Evolutionary conservation across 2,113 vertebrate species (phyloP), one percentile per base, ranked within the genome.

Genomic region (Stigmatopora argus): DNA sequence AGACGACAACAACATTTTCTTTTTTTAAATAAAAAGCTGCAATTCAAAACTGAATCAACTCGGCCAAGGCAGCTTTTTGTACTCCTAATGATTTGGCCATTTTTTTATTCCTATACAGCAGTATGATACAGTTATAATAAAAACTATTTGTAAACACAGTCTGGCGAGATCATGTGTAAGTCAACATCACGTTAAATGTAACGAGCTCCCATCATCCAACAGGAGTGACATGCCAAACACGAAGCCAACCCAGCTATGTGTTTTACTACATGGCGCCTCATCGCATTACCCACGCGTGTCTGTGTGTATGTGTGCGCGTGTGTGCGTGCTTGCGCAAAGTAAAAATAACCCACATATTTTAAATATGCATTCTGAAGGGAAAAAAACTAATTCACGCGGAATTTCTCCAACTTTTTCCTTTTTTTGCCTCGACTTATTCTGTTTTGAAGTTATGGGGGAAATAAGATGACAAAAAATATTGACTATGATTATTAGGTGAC

Each of bases 151-250:
- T 53, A 23, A 23, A 10, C 49, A 52, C 19, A 9, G n/a, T 11
- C n/a, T 19, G 49, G 5, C 18, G 10, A 21, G 51, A 53, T 53
- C 10, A 53, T 13, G 21, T 52, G 3, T 3, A 23, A 53, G 51
- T 53, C 51, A 53, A 53, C 51, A 23, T 18, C 51, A 52, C 51
- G 51, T 52, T 23, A 53, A 23, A 21, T 23, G 51, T 21, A 53
- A 53, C 51, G 19, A 53, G 51, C 51, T 53, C n/a, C 51, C 51
- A 53, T 53, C 51, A 53, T 53, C 19, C 51, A 53, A 53, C 51
- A 12, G 10, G 51, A 19, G 48, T 51, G 48, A 23, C 19, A 6
- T 23, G 51, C 51, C 51, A 23, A 46, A 46, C 45, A 14, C 45
- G 45, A 46, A 46, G 45, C 45, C 45, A 46, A 19, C 19, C 19